Percentiles rank a stretch among this genome's conserved stretches.
These are phyloP conservation scores for Acarapis woodi DNA, from an alignment of 1,140 invertebrate species.

Conservation along the genomic window DNA sequence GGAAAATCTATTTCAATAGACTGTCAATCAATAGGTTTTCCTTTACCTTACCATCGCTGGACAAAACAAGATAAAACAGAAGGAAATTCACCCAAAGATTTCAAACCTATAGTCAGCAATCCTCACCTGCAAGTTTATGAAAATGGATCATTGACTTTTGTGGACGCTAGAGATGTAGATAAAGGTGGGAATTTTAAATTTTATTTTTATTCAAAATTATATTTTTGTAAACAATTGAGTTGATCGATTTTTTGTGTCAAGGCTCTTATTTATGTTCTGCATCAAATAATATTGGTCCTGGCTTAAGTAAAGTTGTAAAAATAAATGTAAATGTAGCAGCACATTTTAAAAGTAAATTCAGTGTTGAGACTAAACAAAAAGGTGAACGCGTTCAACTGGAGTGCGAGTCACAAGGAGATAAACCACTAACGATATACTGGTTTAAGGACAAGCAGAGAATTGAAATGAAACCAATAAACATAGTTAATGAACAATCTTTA, in stretches of 20 bases:
- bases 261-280: slow-evolving; percentile 53
- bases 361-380: slow-evolving; percentile 13
- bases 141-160: slow-evolving; percentile 19
- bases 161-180: slow-evolving; percentile 15
- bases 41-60: slow-evolving; percentile 19
- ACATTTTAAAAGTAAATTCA: slow-evolving; percentile 13
- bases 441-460: slow-evolving; percentile 12
- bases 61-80: slow-evolving; percentile 14
- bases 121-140: slow-evolving; percentile 16
- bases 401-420: slow-evolving; percentile 19
- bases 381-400: slow-evolving; percentile 17
- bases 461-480: background rate
- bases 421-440: slow-evolving; percentile 20
- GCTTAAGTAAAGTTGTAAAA: slow-evolving; percentile 30
- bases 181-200: no score
- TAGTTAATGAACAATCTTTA: background rate
- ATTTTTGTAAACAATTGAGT: slow-evolving; percentile 18
- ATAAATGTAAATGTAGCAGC: slow-evolving; percentile 20
- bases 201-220: no score
- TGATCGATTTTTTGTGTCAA: slow-evolving; percentile 20
- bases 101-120: slow-evolving; percentile 12
- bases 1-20: slow-evolving; percentile 16
- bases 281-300: slow-evolving; percentile 77
- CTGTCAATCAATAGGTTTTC: slow-evolving; percentile 20
- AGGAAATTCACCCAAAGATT: slow-evolving; percentile 9